A percentile compares a stretch with the other conserved stretches of the same genome.
Conservation (phyloP, 2,113 vertebrate species). For the Donacobius atricapilla region DNA sequence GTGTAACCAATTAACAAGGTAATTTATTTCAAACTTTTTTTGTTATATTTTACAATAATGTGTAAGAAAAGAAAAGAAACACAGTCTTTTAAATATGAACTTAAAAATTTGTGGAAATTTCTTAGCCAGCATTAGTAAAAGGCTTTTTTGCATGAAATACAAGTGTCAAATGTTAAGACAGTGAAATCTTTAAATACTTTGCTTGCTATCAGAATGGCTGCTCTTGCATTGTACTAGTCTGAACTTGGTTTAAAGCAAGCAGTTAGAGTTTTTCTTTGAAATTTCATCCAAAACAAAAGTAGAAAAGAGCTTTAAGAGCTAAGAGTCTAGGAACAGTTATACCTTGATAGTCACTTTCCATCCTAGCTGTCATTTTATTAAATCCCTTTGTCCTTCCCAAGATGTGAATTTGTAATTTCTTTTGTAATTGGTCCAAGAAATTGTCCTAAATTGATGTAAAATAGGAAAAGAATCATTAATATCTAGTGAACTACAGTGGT, state of each 20-base stretch:
- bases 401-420: background rate
- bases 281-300: background rate
- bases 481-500: background rate
- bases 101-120: background rate
- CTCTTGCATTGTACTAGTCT: background rate
- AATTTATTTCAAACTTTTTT: conserved; percentile 6
- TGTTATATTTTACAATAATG: background rate
- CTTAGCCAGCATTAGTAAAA: background rate
- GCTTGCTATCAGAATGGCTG: background rate
- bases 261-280: background rate
- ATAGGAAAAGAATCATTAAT: background rate
- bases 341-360: background rate
- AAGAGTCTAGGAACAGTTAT: background rate
- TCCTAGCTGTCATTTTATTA: background rate
- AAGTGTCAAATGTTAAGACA: background rate
- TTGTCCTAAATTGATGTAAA: background rate
- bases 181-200: background rate
- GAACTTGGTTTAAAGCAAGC: background rate
- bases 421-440: background rate
- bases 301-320: background rate
- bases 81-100: background rate
- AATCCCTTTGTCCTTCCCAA: background rate
- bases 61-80: background rate
- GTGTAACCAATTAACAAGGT: background rate
- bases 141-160: background rate